Evolutionary conservation across 2,888 invertebrate genomes (phyloP).

Genomic region (Lasioglossum zephyrum): DNA sequence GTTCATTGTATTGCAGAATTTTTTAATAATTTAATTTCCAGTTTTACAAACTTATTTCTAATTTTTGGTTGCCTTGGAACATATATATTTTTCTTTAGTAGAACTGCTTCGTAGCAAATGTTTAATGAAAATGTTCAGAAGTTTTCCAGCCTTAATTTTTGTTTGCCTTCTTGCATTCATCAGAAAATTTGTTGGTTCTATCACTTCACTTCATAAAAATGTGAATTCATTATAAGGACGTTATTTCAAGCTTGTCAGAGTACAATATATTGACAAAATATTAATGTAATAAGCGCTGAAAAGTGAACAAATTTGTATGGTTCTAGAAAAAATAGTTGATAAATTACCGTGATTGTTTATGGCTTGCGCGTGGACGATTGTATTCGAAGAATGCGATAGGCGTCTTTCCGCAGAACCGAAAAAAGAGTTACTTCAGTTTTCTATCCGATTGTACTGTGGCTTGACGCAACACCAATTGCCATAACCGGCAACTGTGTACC

Average conservation of each 20-base stretch:
- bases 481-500: not conserved
- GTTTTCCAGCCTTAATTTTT: not conserved
- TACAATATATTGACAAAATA: not conserved
- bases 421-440: not conserved
- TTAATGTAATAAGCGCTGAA: not conserved
- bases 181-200: not conserved
- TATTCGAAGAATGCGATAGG: not conserved
- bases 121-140: too few species aligned
- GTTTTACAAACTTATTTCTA: not conserved
- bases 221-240: too few species aligned
- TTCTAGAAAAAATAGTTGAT: not conserved
- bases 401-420: not conserved
- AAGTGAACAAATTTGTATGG: not conserved
- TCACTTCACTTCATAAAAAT: not conserved
- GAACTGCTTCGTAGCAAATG: too few species aligned
- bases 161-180: too few species aligned
- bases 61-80: too few species aligned
- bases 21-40: not conserved
- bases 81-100: too few species aligned
- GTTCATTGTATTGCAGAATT: not conserved
- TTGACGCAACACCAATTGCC: constrained; percentile 8
- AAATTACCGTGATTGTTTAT: not conserved
- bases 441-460: constrained; percentile 1
- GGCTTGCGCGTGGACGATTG: not conserved
- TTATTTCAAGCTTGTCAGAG: not conserved